Evolutionary conservation across 2,888 invertebrate genomes (phyloP), one percentile per base, ranked within the genome.

Genomic region (Margaritifera margaritifera): DNA sequence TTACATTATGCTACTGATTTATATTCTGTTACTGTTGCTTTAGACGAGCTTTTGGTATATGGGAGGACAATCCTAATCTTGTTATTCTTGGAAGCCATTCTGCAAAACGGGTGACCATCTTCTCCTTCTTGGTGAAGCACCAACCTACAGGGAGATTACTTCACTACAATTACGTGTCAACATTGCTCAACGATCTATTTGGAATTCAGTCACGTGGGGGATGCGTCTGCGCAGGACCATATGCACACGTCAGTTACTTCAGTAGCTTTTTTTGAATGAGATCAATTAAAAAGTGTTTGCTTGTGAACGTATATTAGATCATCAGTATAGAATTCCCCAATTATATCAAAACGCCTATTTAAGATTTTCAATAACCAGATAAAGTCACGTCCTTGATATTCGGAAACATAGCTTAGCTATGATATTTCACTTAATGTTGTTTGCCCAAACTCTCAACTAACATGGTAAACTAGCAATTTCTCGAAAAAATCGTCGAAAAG

Each of bases 81-180:
- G 31, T 72, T n/a, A 91, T 95, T 18, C 91, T 96, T 6, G 95
- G 95, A 22, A 82, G 77, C 64, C 73, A 72, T 15, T 74, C 67
- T 18, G 81, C 82, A n/a, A 91, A 94, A 63, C 80, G 90, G 2
- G 91, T 96, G 54, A 94, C 96, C 2, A 93, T 96, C 66, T 94
- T 96, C 87, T 95, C 95, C 2, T 93, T 96, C 82, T 92, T 96
- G 91, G 94, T 96, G 64, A 93, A 94, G 77, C 95, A 96, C 88
- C 93, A 94, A 0, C 91, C 94, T 18, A 72, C 74, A 15, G 77
- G 77, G 4, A 78, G 75, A 58, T 72, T 74, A 27, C 66, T 84
- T 5, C 84, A 84, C 67, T 74, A 80, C 58, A 84, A 84, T 72
- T 84, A 79, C 54, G 71, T 84, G 19, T 72, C 80, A 11, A 72